Base-by-base conservation (phyloP, 1,140 invertebrate genomes). In the Eurosta solidaginis region DNA sequence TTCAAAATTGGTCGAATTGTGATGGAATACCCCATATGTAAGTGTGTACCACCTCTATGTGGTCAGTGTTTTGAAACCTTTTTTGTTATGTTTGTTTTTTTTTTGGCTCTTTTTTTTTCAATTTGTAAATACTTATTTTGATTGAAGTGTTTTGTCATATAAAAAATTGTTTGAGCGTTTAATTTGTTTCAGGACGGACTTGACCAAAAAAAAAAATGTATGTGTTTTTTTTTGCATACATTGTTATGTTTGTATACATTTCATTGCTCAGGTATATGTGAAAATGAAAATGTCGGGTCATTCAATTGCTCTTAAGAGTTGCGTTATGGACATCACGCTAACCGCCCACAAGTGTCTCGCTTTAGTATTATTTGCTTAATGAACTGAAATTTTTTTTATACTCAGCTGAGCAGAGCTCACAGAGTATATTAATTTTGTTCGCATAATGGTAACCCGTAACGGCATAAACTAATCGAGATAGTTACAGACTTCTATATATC, bases 101-200 rank as follows among this genome's bases (percentile, higher is more conserved):
- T 14, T 44, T 29, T 44, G 1, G n/a, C 5, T 44, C 4, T n/a
- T 25, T 29, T 33, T 20, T 45, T 45, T 74, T 74, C 44, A 9
- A 9, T 9, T 45, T 45, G 7, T 9, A 17, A 45, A 45, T 74
- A 27, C 45, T 47, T 29, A 40, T 45, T 74, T 74, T 29, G 5
- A 59, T 27, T 74, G 73, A 74, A 74, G 73, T 74, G 25, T 29
- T 47, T 74, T 74, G 73, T 74, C 73, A 74, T 74, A 45, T 14
- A 47, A 47, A 27, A 25, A 45, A 25, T n/a, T 76, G 45, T 52
- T 76, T 54, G 75, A 47, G 75, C 49, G 75, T 45, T n/a, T 33
- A 14, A 22, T 76, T 36, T 50, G 29, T 52, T 75, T 40, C n/a
- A 22, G 59, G 9, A 40, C 40, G 36, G 6, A 3, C 14, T 27